Evolutionary conservation across 2,113 vertebrate genomes (phyloP).

Genomic region (Clarias magur): DNA sequence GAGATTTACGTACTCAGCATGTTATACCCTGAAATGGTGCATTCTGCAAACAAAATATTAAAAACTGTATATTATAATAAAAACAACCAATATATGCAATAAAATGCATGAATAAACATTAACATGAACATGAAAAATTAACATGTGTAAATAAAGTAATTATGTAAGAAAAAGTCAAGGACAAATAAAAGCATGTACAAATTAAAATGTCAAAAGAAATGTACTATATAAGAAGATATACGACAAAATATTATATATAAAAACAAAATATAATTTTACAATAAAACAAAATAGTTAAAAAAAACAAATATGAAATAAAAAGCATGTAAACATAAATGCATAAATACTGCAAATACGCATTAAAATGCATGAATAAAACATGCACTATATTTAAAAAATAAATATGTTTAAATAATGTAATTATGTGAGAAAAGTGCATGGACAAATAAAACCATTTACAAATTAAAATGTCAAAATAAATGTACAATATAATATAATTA

Average conservation of each 20-base stretch:
- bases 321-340: too few species aligned
- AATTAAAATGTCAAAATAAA: background rate
- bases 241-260: too few species aligned
- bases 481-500: too few species aligned
- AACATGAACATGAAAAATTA: too few species aligned
- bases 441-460: background rate
- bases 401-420: background rate
- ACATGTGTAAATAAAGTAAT: background rate
- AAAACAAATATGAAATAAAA: too few species aligned
- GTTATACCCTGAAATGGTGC: background rate
- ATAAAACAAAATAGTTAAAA: too few species aligned
- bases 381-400: too few species aligned
- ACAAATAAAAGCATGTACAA: background rate
- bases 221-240: too few species aligned
- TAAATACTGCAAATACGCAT: too few species aligned
- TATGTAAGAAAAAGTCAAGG: background rate
- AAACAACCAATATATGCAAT: too few species aligned
- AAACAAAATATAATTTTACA: too few species aligned
- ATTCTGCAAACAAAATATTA: background rate
- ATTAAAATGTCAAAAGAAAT: background rate
- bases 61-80: background rate
- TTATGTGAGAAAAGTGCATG: background rate
- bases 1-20: background rate
- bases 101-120: background rate
- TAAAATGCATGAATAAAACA: background rate